Base-by-base conservation (phyloP, 1,140 invertebrate genomes). In the Zaprionus tsacasi region DNA sequence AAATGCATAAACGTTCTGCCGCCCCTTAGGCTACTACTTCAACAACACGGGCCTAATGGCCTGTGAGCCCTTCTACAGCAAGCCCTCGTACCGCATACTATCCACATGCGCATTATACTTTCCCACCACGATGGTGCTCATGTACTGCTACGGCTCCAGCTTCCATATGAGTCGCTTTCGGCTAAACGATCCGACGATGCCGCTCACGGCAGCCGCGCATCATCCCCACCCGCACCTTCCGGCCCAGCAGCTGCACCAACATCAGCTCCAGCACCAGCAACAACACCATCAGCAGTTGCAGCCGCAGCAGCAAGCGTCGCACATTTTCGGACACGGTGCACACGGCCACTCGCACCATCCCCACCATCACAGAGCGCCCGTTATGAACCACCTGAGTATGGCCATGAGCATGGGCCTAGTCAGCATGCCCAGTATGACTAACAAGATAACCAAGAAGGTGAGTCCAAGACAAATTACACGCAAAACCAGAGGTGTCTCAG, bases 101-200 rank as follows among this genome's bases (percentile, higher is more conserved):
- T 95, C 96, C 38, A 97, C 96, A 76, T 97, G 96, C 91, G 95
- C 96, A 70, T 96, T 97, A 92, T 97, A 97, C 92, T 97, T 97
- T 82, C 96, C 96, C 15, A 97, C 96, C 15, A 97, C 96, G 25
- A 97, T 97, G 96, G 95, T 96, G 45, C 93, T 97, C 76, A 97
- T 97, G 96, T 97, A 97, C 92, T 97, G 96, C 92, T 97, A 97
- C 91, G 96, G 96, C 15, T 97, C 96, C 12, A 96, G 96, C 36
- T 97, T 97, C 91, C 96, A 97, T 92, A 96, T 96, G 82, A 96
- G 96, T 93, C 96, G 96, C 93, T 94, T 96, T 36, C 94, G 96
- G 63, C 93, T 95, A 66, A 96, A 96, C 92, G 94, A 92, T 66
- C 91, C 91, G 56, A 92, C 91, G 17, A 91, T 91, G 86, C 91